These are phyloP conservation scores for Patiria pectinifera DNA, from an alignment of 53 echinoderm and acorn worm species.

Conservation along the genomic window DNA sequence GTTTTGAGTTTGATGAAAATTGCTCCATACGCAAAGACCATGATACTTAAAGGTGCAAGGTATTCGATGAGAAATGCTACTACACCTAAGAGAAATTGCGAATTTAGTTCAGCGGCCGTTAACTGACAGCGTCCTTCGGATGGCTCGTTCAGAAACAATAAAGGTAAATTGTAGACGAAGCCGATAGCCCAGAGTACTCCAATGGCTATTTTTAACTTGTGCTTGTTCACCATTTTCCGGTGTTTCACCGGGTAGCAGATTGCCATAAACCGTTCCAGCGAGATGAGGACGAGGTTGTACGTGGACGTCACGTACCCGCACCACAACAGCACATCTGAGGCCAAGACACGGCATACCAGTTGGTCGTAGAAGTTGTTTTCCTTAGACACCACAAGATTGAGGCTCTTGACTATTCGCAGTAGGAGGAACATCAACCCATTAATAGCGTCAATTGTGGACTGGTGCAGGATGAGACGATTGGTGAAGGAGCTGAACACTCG, in stretches of 20 bases:
- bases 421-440: not conserved
- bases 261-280: not conserved
- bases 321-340: constrained; percentile 1
- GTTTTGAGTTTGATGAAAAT: constrained; percentile 73
- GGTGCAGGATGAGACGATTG: constrained; percentile 10
- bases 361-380: not conserved
- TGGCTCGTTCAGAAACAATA: not conserved
- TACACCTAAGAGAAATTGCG: not conserved
- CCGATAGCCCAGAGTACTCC: constrained; percentile 3
- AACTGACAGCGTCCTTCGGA: not conserved
- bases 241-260: constrained; percentile 47
- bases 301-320: not conserved
- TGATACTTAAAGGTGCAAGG: constrained; percentile 56
- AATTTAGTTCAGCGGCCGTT: no score
- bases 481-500: not conserved
- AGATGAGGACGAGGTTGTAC: constrained; percentile 32
- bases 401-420: not conserved
- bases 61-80: constrained; percentile 57
- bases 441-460: constrained; percentile 11
- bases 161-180: not conserved
- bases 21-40: constrained; percentile 68
- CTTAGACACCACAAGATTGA: not conserved
- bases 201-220: not conserved
- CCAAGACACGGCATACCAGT: not conserved
- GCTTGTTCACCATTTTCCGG: not conserved